A percentile compares a stretch with the other conserved stretches of the same genome.
These are phyloP conservation scores for Drosophila cardini DNA, from an alignment of 1,140 invertebrate genomes.

Conservation along the genomic window DNA sequence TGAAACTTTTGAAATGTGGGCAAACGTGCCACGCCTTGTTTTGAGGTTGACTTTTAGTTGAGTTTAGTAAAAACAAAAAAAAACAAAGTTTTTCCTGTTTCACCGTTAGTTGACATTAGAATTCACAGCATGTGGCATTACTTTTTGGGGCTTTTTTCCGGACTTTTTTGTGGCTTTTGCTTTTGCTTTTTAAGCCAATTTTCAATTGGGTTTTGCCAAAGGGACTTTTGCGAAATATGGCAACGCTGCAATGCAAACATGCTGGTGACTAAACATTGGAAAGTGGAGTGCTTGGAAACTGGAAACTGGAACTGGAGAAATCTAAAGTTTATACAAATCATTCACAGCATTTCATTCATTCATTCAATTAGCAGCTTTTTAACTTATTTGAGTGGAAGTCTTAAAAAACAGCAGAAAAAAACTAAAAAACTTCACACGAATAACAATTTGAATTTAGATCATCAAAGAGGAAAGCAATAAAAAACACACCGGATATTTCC, in stretches of 20 bases:
- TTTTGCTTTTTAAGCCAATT: constrained; percentile 28
- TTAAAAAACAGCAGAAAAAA: not conserved
- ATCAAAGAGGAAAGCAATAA: constrained; percentile 11
- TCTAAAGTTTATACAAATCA: not conserved
- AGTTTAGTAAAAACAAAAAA: constrained; percentile 25
- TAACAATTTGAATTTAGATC: constrained; percentile 20
- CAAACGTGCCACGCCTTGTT: constrained; percentile 56
- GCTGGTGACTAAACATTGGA: not conserved
- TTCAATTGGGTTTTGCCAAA: constrained; percentile 28
- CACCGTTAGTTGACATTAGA: constrained; percentile 35
- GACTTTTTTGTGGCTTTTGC: not conserved
- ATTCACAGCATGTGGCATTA: constrained; percentile 43
- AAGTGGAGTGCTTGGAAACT: not conserved
- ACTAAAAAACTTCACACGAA: constrained; percentile 25
- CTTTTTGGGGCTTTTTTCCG: constrained; percentile 3
- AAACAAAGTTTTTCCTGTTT: constrained; percentile 27
- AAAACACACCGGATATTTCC: constrained; percentile 24
- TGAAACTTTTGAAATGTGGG: constrained; percentile 60
- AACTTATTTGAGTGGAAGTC: constrained; percentile 1
- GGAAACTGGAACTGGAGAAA: not conserved
- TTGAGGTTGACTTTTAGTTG: constrained; percentile 51
- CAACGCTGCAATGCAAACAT: constrained; percentile 2
- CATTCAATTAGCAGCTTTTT: constrained; percentile 16
- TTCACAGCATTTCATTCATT: constrained; percentile 1
- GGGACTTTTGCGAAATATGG: constrained; percentile 3